phyloP scores from a whole-genome alignment of 2,888 invertebrate species.

The Agrochola litura region DNA sequence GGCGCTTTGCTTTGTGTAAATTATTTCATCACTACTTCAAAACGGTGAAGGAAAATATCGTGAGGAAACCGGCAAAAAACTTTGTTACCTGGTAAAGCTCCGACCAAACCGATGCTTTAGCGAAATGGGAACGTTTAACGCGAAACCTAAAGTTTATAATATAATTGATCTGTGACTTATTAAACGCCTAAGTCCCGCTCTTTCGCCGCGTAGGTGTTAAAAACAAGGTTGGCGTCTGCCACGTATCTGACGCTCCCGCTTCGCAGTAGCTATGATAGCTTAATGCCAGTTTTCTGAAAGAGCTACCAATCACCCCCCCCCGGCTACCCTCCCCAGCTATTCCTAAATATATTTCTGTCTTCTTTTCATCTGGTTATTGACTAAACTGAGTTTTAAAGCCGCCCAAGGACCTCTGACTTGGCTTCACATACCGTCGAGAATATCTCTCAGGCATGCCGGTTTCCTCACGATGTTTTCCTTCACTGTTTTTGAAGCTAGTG shows the following conservation, averaged over 20 bases:
- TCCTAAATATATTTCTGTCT: neutral
- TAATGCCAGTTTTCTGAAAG: neutral
- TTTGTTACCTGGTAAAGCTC: neutral
- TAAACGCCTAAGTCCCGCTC: constrained; percentile 15
- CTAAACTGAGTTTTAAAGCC: no score
- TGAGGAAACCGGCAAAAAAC: no score
- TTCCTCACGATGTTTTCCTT: no score
- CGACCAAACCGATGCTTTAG: neutral
- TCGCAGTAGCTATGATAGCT: neutral
- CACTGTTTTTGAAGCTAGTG: no score
- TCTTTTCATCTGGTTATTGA: no score
- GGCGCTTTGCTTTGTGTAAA: no score
- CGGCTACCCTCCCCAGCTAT: no score
- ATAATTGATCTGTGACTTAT: constrained; percentile 21
- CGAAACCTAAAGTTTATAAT: constrained; percentile 8
- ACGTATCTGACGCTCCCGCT: neutral
- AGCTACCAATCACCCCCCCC: neutral
- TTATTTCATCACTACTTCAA: no score
- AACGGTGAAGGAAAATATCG: no score
- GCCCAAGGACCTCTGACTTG: no score
- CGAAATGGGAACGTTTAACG: constrained; percentile 2
- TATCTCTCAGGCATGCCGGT: no score
- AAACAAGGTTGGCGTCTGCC: constrained; percentile 31
- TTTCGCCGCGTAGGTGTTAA: constrained; percentile 37
- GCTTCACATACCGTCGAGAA: no score